Conservation (phyloP, 2,797 vertebrate species). For the Melopsittacus undulatus region DNA sequence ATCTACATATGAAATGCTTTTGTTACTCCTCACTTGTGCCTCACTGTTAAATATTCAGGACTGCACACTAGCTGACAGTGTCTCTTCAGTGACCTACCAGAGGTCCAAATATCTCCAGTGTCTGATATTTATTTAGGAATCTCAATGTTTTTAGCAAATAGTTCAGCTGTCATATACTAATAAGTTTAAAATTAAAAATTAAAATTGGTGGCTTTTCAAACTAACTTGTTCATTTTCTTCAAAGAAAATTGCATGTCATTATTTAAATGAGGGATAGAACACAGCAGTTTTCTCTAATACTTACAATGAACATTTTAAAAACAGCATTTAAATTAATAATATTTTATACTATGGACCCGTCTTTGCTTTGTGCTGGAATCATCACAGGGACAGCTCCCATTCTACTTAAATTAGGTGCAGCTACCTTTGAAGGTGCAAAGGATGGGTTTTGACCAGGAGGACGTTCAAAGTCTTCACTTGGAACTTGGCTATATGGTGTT, state of each 20-base stretch:
- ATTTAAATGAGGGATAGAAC: slow-evolving; percentile 49
- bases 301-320: slow-evolving; percentile 36
- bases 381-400: slow-evolving; percentile 97
- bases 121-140: neutral
- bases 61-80: neutral
- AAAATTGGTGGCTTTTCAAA: slow-evolving; percentile 43
- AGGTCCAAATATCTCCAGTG: slow-evolving; percentile 29
- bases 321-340: slow-evolving; percentile 48
- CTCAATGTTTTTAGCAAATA: neutral
- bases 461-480: slow-evolving; percentile 89
- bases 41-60: slow-evolving; percentile 10
- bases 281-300: slow-evolving; percentile 40
- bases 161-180: neutral
- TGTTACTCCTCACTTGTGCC: neutral
- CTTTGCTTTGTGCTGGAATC: slow-evolving; percentile 97
- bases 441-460: slow-evolving; percentile 81
- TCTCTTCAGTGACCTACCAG: slow-evolving; percentile 33
- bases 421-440: slow-evolving; percentile 84
- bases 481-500: slow-evolving; percentile 91
- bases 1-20: slow-evolving; percentile 27
- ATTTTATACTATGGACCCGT: slow-evolving; percentile 94
- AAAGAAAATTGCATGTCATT: slow-evolving; percentile 45
- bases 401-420: slow-evolving; percentile 93
- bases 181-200: neutral
- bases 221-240: slow-evolving; percentile 39